Evolutionary conservation across 2,888 invertebrate species (phyloP).

Genomic region (Chrysotoxum bicinctum): DNA sequence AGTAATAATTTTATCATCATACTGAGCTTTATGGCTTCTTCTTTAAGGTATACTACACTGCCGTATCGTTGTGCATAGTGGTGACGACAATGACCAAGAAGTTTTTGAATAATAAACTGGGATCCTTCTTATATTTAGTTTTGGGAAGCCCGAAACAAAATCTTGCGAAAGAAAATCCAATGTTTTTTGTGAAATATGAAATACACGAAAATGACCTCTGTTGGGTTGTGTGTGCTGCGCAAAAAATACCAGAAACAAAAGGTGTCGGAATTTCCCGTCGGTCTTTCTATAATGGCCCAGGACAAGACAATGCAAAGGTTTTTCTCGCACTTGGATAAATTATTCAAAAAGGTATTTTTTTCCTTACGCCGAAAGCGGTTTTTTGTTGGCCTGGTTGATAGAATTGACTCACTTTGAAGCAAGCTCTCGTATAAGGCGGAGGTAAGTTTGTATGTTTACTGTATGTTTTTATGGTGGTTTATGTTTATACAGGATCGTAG

Average conservation of each 20-base stretch:
- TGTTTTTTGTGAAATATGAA: conserved; percentile 3
- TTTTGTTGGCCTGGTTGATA: neutral
- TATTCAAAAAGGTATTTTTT: neutral
- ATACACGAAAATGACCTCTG: conserved; percentile 17
- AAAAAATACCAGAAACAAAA: neutral
- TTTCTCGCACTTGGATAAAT: neutral
- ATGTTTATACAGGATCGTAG: no score
- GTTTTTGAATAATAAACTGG: conserved; percentile 23
- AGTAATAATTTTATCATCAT: conserved; percentile 50
- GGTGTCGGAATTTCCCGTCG: neutral
- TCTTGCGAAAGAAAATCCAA: conserved; percentile 1
- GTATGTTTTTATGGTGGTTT: no score
- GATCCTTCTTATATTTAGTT: neutral
- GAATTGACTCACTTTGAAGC: neutral
- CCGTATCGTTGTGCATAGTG: conserved; percentile 9
- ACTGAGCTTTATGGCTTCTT: conserved; percentile 39
- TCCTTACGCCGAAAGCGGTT: neutral
- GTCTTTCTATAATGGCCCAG: neutral
- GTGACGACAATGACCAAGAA: conserved; percentile 35
- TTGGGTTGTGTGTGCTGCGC: neutral
- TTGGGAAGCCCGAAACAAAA: neutral
- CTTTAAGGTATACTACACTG: neutral
- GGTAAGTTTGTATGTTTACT: no score
- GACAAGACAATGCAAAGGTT: neutral
- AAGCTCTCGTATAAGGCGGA: neutral